Conservation (phyloP, 1,140 invertebrate species). For the Hesperophylax magnus region DNA sequence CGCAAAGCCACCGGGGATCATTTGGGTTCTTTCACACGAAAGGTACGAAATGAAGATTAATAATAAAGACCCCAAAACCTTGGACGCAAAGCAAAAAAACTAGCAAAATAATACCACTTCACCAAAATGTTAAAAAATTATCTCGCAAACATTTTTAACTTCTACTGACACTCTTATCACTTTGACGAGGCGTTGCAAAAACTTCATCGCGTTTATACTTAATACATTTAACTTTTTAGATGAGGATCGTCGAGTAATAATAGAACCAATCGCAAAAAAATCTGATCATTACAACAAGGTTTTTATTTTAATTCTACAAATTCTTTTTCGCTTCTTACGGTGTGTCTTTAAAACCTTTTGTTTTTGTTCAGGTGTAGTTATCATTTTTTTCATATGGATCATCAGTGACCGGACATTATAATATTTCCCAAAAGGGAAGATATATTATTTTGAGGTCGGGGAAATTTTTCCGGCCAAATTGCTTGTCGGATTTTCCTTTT, state of each 20-base stretch:
- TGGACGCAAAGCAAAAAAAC: background rate
- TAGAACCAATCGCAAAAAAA: background rate
- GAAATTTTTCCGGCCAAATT: conserved; percentile 26
- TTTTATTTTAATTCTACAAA: no score
- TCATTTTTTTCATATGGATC: conserved; percentile 14
- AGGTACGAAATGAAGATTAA: conserved; percentile 37
- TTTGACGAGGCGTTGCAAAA: no score
- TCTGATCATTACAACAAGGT: no score
- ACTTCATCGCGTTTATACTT: no score
- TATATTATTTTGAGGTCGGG: conserved; percentile 11
- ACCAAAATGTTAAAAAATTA: background rate
- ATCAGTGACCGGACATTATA: conserved; percentile 30
- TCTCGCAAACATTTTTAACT: background rate
- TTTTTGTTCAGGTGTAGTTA: background rate
- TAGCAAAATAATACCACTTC: background rate
- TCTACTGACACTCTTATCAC: background rate
- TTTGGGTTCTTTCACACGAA: conserved; percentile 26
- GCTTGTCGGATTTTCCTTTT: conserved; percentile 32
- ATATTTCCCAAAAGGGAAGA: conserved; percentile 16
- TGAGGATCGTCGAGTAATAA: no score
- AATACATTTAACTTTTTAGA: no score
- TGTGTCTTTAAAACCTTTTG: background rate
- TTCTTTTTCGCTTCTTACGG: background rate
- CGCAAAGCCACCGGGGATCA: conserved; percentile 3
- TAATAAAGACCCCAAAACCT: conserved; percentile 19